Conservation (phyloP, 2,888 invertebrate species). For the Osmoderma eremita region DNA sequence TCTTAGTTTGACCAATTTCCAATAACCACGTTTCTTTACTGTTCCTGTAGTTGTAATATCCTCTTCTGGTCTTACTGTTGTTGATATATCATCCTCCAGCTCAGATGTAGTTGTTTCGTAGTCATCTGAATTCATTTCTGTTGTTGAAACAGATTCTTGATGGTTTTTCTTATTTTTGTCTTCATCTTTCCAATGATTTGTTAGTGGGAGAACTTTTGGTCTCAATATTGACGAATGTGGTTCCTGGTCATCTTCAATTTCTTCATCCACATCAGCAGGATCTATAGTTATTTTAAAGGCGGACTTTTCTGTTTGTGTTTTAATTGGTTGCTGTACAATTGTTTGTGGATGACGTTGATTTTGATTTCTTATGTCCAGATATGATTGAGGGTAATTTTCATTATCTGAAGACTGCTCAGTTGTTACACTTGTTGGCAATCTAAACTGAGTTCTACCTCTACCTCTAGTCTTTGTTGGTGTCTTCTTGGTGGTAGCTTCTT, state of each 20-base stretch:
- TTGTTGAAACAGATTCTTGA: constrained; percentile 44
- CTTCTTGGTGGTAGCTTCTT: constrained; percentile 39
- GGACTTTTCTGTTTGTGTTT: constrained; percentile 57
- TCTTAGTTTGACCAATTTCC: constrained; percentile 76
- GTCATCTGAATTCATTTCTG: not conserved
- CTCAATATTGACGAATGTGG: constrained; percentile 68
- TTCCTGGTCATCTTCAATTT: constrained; percentile 65
- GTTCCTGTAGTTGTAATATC: constrained; percentile 49
- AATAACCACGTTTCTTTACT: constrained; percentile 73
- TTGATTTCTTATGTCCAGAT: constrained; percentile 52
- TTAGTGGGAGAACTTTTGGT: constrained; percentile 56
- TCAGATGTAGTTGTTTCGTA: constrained; percentile 1
- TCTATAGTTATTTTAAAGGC: constrained; percentile 61
- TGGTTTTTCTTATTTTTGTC: constrained; percentile 4
- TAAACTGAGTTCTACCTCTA: constrained; percentile 68
- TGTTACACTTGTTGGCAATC: constrained; percentile 56
- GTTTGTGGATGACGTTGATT: constrained; percentile 48
- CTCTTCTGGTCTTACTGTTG: constrained; percentile 46
- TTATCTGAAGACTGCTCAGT: constrained; percentile 57
- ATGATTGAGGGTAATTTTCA: constrained; percentile 62
- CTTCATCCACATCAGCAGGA: constrained; percentile 51
- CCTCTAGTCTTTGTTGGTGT: constrained; percentile 59
- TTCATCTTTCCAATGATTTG: constrained; percentile 31
- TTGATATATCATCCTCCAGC: constrained; percentile 22
- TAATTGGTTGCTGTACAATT: not conserved